These are phyloP conservation scores for Tenthredo livida DNA, from an alignment of 2,888 invertebrate species.

Conservation along the genomic window DNA sequence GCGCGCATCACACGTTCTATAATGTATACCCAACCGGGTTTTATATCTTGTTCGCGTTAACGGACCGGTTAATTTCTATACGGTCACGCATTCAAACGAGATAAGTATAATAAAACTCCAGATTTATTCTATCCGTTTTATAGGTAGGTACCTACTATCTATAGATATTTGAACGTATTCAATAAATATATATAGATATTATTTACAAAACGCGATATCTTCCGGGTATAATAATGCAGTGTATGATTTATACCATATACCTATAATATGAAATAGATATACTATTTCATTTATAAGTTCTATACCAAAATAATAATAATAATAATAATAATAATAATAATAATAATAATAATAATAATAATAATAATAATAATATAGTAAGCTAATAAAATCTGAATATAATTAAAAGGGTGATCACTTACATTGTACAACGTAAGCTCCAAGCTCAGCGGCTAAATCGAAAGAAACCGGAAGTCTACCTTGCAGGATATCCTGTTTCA, in stretches of 20 bases:
- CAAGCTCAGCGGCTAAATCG: constrained; percentile 94
- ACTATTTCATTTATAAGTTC: background rate
- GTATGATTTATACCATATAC: background rate
- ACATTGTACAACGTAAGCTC: constrained; percentile 97
- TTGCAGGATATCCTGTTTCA: constrained; percentile 97
- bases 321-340: background rate
- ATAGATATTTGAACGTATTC: background rate
- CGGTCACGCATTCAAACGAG: constrained; percentile 31
- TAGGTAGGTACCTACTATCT: background rate
- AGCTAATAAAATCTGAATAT: background rate
- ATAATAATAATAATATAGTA: background rate
- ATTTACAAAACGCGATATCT: background rate
- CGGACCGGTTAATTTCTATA: constrained; percentile 44
- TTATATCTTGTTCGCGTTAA: constrained; percentile 14
- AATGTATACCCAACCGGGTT: background rate
- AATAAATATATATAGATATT: background rate
- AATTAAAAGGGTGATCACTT: constrained; percentile 77
- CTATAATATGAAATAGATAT: background rate
- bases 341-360: background rate
- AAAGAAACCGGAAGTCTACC: constrained; percentile 94
- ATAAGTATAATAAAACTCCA: background rate
- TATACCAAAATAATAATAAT: background rate
- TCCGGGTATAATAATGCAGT: background rate
- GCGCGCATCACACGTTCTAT: background rate
- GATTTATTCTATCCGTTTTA: background rate